Evolutionary conservation across 2,888 invertebrate genomes (phyloP).

Genomic region (Charanyca ferruginea): DNA sequence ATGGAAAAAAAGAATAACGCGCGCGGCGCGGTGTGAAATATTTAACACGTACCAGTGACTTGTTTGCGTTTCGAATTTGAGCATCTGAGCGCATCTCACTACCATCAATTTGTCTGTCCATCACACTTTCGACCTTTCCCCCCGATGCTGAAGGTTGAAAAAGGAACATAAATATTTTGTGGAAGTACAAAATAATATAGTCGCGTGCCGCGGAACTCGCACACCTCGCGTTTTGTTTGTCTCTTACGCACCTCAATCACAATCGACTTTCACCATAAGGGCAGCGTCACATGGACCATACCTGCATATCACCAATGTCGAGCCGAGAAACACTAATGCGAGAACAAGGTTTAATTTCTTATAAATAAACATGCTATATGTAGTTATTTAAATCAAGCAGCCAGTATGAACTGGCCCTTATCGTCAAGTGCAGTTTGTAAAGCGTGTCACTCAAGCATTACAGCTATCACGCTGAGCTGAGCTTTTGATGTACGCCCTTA

Average conservation of each 20-base stretch:
- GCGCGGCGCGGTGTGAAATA: slow-evolving; percentile 70
- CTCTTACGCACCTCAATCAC: slow-evolving; percentile 80
- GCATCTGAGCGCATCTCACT: slow-evolving; percentile 69
- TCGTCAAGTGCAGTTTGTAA: slow-evolving; percentile 56
- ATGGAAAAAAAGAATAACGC: slow-evolving; percentile 61
- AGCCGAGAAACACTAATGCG: slow-evolving; percentile 33
- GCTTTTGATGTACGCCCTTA: slow-evolving; percentile 57
- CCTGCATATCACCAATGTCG: slow-evolving; percentile 51
- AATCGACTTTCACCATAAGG: slow-evolving; percentile 88
- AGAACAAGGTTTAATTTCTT: slow-evolving; percentile 49
- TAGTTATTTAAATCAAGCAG: slow-evolving; percentile 39
- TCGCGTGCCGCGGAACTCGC: slow-evolving; percentile 74
- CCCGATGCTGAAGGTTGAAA: slow-evolving; percentile 66
- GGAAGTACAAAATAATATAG: slow-evolving; percentile 72
- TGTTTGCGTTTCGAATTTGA: slow-evolving; percentile 78
- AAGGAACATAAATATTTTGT: slow-evolving; percentile 62
- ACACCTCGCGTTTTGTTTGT: slow-evolving; percentile 76
- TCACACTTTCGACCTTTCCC: slow-evolving; percentile 68
- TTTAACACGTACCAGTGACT: slow-evolving; percentile 71
- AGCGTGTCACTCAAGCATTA: slow-evolving; percentile 61
- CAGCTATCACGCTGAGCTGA: slow-evolving; percentile 54
- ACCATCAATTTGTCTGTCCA: slow-evolving; percentile 58
- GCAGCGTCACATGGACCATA: slow-evolving; percentile 73
- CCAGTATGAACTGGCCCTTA: slow-evolving; percentile 40
- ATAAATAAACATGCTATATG: slow-evolving; percentile 31